Evolutionary conservation across 2,797 vertebrate genomes (phyloP).

Genomic region (Chanos chanos): DNA sequence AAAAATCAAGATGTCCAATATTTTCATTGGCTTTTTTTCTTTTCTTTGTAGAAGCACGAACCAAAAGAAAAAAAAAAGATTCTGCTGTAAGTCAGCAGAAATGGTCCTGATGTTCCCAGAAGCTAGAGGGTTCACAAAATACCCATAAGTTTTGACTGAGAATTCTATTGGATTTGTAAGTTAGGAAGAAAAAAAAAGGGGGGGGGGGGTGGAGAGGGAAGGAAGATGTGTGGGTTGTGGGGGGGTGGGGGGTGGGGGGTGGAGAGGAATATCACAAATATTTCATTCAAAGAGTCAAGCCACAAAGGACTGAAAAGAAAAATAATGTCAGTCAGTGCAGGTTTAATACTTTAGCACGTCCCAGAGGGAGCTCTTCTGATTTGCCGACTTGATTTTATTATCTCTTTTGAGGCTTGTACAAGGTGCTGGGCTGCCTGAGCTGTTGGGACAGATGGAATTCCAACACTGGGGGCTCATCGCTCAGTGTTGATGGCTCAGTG

Average conservation of each 20-base stretch:
- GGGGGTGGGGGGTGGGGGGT: neutral
- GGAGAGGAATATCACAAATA: no score
- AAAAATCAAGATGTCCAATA: no score
- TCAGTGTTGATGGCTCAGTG: slow-evolving; percentile 69
- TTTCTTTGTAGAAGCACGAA: no score
- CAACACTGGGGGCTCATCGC: slow-evolving; percentile 66
- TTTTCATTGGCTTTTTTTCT: no score
- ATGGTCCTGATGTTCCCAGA: no score
- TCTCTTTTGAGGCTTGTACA: slow-evolving; percentile 62
- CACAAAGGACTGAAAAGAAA: slow-evolving; percentile 52
- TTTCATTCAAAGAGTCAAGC: slow-evolving; percentile 53
- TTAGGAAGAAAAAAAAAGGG: slow-evolving; percentile 1
- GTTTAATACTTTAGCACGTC: slow-evolving; percentile 54
- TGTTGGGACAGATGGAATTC: slow-evolving; percentile 72
- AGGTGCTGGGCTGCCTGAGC: slow-evolving; percentile 57
- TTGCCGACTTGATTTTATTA: slow-evolving; percentile 71
- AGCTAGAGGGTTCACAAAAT: neutral
- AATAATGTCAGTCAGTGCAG: slow-evolving; percentile 57
- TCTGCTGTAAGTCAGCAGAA: no score
- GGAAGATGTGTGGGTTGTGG: neutral
- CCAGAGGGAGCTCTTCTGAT: slow-evolving; percentile 61
- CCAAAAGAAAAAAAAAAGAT: no score
- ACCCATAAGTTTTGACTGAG: slow-evolving; percentile 19
- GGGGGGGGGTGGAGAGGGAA: neutral
- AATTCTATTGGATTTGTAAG: slow-evolving; percentile 16